A percentile compares a stretch with the other conserved stretches of the same genome.
Evolutionary conservation across 64 coral and sea anemone genomes (phyloP).

Genomic region (Dendronephthya gigantea): DNA sequence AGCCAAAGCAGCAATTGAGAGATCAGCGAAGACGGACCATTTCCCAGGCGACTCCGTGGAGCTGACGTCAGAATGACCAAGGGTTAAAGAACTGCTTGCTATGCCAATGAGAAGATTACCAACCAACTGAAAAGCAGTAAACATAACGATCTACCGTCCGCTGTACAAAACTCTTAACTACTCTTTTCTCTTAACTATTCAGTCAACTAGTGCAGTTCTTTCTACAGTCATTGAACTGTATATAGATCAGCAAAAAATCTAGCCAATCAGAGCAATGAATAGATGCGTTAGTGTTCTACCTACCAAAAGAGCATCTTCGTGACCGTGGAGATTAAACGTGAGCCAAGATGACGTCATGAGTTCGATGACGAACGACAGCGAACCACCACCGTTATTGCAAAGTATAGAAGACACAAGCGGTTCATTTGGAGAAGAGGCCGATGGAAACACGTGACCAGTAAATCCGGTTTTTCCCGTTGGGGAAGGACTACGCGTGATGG

Average conservation of each 20-base stretch:
- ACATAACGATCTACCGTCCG: background rate
- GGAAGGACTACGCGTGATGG: background rate
- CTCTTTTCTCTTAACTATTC: background rate
- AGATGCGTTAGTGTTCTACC: too few species aligned
- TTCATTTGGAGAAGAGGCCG: background rate
- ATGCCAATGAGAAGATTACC: slow-evolving; percentile 1
- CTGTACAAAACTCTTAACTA: background rate
- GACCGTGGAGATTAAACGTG: slow-evolving; percentile 71
- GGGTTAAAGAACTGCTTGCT: background rate
- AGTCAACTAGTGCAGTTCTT: too few species aligned
- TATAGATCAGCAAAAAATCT: too few species aligned
- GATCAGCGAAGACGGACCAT: slow-evolving; percentile 80
- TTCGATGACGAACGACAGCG: slow-evolving; percentile 54
- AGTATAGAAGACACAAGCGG: background rate
- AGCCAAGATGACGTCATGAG: slow-evolving; percentile 76
- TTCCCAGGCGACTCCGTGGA: slow-evolving; percentile 17
- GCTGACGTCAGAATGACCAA: background rate
- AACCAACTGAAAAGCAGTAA: background rate
- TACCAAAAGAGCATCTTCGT: slow-evolving; percentile 79
- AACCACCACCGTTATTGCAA: slow-evolving; percentile 76
- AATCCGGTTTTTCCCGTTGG: background rate
- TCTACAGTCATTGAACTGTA: too few species aligned
- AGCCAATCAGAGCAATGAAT: too few species aligned
- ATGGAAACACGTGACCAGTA: background rate
- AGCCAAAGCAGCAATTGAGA: slow-evolving; percentile 49